These are phyloP conservation scores for Desmophyllum pertusum DNA, from an alignment of 92 coral and sea anemone genomes.

Conservation along the genomic window DNA sequence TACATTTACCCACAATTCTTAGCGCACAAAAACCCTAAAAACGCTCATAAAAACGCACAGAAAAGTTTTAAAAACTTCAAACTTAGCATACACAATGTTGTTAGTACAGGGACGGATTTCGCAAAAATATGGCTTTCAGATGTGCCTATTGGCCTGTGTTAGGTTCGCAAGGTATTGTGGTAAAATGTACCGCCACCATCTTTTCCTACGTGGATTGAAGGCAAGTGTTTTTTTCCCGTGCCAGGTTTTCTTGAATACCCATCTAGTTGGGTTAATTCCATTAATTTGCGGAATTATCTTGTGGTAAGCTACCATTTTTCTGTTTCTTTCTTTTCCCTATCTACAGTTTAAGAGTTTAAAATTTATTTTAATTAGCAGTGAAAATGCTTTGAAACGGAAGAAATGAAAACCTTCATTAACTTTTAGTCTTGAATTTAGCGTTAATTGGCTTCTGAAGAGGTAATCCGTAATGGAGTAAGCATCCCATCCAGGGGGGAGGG, in stretches of 20 bases:
- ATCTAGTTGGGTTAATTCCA: slow-evolving; percentile 69
- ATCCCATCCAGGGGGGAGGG: not conserved
- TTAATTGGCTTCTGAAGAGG: not conserved
- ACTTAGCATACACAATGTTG: no score
- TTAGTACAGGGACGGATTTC: no score
- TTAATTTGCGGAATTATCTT: slow-evolving; percentile 84
- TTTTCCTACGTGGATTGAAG: no score
- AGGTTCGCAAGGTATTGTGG: no score
- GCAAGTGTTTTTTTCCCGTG: not conserved
- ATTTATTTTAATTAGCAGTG: not conserved
- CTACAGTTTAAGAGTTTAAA: not conserved
- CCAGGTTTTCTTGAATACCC: slow-evolving; percentile 63
- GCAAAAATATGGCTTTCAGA: no score
- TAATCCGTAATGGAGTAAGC: not conserved
- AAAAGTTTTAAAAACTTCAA: no score
- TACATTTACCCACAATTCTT: no score
- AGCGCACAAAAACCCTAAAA: no score
- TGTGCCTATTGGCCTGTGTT: no score
- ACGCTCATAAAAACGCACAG: no score
- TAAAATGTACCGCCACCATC: no score
- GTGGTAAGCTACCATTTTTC: slow-evolving; percentile 66
- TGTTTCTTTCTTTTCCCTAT: not conserved
- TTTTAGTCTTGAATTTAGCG: not conserved
- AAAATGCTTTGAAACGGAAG: no score
- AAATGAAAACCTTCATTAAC: not conserved